phyloP scores from a whole-genome alignment of 2,797 vertebrate genomes.

The Carcharodon carcharias region DNA sequence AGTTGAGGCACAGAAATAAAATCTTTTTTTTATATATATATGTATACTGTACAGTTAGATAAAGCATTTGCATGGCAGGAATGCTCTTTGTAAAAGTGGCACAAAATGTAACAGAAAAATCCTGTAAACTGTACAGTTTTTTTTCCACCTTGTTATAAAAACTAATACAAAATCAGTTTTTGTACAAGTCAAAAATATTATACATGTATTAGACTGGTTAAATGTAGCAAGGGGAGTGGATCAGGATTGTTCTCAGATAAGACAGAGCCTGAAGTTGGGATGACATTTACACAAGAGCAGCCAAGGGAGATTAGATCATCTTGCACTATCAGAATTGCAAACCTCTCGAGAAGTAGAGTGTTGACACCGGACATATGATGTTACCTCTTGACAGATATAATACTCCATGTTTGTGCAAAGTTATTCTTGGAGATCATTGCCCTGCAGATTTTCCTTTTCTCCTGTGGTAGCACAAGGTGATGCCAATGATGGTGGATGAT shows the following conservation, averaged over 20 bases:
- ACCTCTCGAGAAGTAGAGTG: background rate
- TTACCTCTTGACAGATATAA: background rate
- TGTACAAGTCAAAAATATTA: conserved; percentile 23
- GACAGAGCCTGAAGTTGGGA: background rate
- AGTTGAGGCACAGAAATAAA: conserved; percentile 29
- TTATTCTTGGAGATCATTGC: background rate
- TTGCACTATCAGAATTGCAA: background rate
- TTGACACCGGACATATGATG: background rate
- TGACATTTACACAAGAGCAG: background rate
- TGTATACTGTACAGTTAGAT: conserved; percentile 15
- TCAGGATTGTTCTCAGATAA: background rate
- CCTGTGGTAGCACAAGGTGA: background rate
- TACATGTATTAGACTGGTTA: background rate
- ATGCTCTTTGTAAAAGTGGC: conserved; percentile 20
- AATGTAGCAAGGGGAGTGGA: background rate
- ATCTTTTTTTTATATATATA: conserved; percentile 26
- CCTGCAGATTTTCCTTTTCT: background rate
- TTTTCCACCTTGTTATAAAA: background rate
- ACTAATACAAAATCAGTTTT: conserved; percentile 2
- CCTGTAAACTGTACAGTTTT: conserved; percentile 1
- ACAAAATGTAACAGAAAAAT: conserved; percentile 32
- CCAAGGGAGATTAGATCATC: background rate
- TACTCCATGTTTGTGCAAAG: background rate
- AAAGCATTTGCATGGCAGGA: conserved; percentile 11
- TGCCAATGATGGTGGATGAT: background rate